Percentiles rank a stretch among this genome's conserved stretches.
Conservation (phyloP, 2,888 invertebrate genomes). For the Tenthredo mesomela region DNA sequence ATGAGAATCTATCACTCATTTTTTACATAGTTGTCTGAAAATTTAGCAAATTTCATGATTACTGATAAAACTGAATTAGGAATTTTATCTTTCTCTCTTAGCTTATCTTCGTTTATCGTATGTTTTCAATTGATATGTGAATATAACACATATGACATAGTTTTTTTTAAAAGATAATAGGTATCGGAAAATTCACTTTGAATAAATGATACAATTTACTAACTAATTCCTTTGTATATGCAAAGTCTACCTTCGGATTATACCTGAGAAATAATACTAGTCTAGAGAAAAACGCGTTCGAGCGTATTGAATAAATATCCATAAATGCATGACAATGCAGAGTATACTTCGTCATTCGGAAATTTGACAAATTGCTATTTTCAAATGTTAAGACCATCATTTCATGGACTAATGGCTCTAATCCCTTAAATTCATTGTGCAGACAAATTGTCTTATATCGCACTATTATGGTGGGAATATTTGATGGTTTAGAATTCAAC, state of each 20-base stretch:
- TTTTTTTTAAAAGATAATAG: not conserved
- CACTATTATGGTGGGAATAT: not conserved
- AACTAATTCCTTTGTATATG: not conserved
- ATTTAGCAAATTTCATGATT: not conserved
- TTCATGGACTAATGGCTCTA: not conserved
- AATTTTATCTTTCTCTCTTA: not conserved
- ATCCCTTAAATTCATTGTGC: not conserved
- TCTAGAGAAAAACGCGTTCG: constrained; percentile 4
- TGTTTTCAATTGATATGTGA: not conserved
- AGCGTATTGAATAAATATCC: constrained; percentile 23
- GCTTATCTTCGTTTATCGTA: not conserved
- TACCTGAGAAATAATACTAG: not conserved
- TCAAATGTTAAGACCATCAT: not conserved
- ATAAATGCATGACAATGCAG: constrained; percentile 34
- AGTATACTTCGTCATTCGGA: not conserved
- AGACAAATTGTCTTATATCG: not conserved
- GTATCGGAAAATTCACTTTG: not conserved
- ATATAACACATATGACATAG: not conserved
- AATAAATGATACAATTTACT: not conserved
- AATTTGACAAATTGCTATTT: constrained; percentile 23
- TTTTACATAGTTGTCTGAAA: not conserved
- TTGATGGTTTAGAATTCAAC: not conserved
- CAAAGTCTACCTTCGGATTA: not conserved
- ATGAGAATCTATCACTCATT: not conserved
- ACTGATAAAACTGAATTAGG: not conserved